Conservation (phyloP, 1,140 invertebrate species). For the Samia ricini region DNA sequence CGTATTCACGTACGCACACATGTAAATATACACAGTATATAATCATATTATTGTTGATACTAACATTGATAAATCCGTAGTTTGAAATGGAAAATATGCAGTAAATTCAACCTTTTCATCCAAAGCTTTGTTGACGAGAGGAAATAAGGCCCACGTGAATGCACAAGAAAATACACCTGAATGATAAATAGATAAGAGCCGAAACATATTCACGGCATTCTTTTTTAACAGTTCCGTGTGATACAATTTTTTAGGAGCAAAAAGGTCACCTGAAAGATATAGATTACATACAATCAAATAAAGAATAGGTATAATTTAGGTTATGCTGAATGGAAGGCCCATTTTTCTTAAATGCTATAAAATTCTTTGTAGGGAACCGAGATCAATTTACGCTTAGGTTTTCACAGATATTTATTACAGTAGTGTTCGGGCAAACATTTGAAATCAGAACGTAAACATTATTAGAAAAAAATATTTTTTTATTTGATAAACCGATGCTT, state of each 20-base stretch:
- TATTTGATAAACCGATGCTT: too few relatives aligned
- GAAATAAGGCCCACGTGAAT: slow-evolving; percentile 38
- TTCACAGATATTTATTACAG: too few relatives aligned
- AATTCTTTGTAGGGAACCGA: too few relatives aligned
- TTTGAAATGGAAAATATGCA: slow-evolving; percentile 56
- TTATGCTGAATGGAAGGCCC: too few relatives aligned
- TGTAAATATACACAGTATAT: background rate
- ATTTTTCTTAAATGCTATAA: too few relatives aligned
- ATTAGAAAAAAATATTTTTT: too few relatives aligned
- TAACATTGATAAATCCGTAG: slow-evolving; percentile 34
- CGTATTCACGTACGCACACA: background rate
- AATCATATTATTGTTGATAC: slow-evolving; percentile 15
- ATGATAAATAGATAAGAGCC: slow-evolving; percentile 39
- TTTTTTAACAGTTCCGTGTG: slow-evolving; percentile 35
- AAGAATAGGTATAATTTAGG: too few relatives aligned
- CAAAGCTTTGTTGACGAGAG: slow-evolving; percentile 38
- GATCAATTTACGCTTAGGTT: too few relatives aligned
- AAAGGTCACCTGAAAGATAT: slow-evolving; percentile 29
- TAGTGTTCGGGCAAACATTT: too few relatives aligned
- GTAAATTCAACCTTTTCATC: slow-evolving; percentile 41
- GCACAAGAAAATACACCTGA: slow-evolving; percentile 29
- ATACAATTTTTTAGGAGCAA: slow-evolving; percentile 31
- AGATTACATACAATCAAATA: slow-evolving; percentile 1
- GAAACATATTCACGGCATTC: slow-evolving; percentile 38
- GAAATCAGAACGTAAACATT: too few relatives aligned